phyloP scores from a whole-genome alignment of 2,113 vertebrate genomes.

The Entomyzon cyanotis region DNA sequence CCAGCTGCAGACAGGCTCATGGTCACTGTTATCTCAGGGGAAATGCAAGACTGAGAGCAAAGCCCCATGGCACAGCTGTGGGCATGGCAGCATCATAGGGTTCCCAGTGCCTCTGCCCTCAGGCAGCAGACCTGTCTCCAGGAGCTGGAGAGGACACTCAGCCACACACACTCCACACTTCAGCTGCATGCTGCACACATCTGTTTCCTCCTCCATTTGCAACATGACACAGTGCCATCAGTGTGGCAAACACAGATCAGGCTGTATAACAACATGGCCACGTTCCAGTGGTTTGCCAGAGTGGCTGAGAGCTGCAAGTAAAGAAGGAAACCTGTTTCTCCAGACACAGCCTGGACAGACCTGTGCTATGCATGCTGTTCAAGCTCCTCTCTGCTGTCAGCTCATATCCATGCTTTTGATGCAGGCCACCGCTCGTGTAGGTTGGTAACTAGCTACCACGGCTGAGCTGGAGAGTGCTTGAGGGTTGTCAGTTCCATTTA shows the following conservation, averaged over 20 bases:
- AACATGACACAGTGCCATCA: neutral
- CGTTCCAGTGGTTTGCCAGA: neutral
- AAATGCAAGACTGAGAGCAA: neutral
- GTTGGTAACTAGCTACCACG: neutral
- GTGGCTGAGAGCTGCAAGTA: neutral
- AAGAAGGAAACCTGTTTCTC: neutral
- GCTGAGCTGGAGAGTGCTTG: neutral
- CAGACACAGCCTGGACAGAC: neutral
- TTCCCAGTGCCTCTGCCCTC: neutral
- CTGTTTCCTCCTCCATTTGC: neutral
- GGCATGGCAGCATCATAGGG: neutral
- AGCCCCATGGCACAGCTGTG: neutral
- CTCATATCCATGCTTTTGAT: fast-evolving
- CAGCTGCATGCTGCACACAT: neutral
- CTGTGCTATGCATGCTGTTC: neutral
- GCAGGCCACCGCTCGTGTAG: fast-evolving
- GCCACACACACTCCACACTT: neutral
- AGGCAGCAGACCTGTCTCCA: neutral
- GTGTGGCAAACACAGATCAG: neutral
- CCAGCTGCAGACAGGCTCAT: neutral
- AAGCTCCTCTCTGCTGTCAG: neutral
- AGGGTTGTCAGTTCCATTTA: neutral
- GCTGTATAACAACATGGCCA: neutral
- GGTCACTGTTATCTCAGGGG: neutral
- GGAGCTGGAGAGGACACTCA: neutral